These are phyloP conservation scores for Limanda limanda DNA, from an alignment of 2,113 vertebrate genomes.

Conservation along the genomic window DNA sequence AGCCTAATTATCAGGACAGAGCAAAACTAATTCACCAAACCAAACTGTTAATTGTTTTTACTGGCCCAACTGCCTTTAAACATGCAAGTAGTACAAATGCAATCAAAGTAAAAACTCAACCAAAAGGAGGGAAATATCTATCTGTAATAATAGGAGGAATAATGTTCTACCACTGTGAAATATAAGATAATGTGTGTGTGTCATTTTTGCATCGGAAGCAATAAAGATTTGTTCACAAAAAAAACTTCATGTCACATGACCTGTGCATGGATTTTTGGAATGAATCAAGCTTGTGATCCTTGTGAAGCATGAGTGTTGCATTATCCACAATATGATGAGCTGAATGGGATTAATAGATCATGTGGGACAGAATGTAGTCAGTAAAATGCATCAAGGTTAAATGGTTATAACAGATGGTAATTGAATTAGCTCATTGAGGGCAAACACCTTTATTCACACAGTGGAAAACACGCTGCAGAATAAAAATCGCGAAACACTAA, in stretches of 20 bases:
- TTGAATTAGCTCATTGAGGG: not conserved
- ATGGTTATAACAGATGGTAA: not conserved
- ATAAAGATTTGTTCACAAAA: no score
- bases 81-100: not conserved
- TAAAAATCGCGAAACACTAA: not conserved
- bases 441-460: constrained; percentile 2
- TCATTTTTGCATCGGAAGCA: no score
- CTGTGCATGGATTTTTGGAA: no score
- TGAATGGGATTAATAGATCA: constrained; percentile 32
- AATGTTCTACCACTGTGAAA: no score
- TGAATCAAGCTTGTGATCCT: no score
- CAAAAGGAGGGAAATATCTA: no score
- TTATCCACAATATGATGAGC: constrained; percentile 2
- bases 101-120: not conserved
- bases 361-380: constrained; percentile 7
- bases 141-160: no score
- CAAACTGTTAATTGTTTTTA: no score
- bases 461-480: not conserved
- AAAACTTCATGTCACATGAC: no score
- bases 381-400: constrained; percentile 15
- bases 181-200: no score
- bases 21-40: not conserved
- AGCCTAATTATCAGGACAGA: not conserved
- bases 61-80: no score
- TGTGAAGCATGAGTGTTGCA: not conserved